Conservation (phyloP, 2,888 invertebrate genomes). For the Parnassius smintheus region DNA sequence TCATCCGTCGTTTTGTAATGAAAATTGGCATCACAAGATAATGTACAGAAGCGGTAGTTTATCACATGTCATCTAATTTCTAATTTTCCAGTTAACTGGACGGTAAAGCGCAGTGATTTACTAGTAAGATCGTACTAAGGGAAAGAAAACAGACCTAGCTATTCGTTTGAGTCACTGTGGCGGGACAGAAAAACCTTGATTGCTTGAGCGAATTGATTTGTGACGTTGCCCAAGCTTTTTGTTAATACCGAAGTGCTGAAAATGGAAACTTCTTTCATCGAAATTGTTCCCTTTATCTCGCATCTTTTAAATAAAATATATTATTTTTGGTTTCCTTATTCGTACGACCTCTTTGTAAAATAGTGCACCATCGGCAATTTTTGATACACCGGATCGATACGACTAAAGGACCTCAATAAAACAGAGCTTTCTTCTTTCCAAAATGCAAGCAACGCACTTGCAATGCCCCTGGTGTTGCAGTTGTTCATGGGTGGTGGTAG, state of each 20-base stretch:
- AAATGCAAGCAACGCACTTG: no score
- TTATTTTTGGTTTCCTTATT: no score
- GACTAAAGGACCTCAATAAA: no score
- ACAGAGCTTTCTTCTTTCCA: no score
- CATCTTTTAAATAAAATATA: no score
- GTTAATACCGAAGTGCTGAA: background rate
- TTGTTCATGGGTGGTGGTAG: no score
- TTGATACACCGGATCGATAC: no score
- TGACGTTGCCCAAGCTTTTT: constrained; percentile 1
- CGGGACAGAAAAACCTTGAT: constrained; percentile 5
- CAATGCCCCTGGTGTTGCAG: no score
- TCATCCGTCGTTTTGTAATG: background rate
- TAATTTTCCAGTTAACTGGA: constrained; percentile 78
- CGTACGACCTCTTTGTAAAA: no score
- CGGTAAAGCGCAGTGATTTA: constrained; percentile 74
- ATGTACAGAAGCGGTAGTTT: constrained; percentile 13
- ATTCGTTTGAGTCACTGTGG: constrained; percentile 11
- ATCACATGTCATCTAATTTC: constrained; percentile 58
- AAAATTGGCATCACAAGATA: constrained; percentile 3
- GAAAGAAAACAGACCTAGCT: background rate
- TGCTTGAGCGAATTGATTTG: constrained; percentile 5
- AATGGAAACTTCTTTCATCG: background rate
- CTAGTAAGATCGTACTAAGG: constrained; percentile 27
- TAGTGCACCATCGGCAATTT: no score
- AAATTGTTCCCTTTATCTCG: no score